Evolutionary conservation across 1,140 invertebrate genomes (phyloP).

Genomic region (Melipona quadrifasciata): DNA sequence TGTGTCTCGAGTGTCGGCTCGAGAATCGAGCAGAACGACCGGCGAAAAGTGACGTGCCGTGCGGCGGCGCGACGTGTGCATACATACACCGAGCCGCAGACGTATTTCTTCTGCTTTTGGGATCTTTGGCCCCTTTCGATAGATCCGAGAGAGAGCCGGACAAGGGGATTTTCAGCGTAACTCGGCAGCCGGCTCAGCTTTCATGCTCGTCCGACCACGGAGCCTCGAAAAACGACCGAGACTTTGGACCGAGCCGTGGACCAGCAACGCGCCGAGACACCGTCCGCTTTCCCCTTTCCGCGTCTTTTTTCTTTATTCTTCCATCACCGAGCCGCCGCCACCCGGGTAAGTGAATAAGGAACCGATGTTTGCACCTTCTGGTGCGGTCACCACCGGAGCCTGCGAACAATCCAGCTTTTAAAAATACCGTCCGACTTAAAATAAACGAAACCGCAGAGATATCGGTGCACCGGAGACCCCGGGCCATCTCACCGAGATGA

Average conservation of each 20-base stretch:
- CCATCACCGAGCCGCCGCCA: background rate
- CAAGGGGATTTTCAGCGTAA: conserved; percentile 46
- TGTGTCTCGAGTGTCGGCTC: conserved; percentile 52
- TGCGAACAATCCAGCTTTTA: conserved; percentile 31
- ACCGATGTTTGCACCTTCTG: conserved; percentile 54
- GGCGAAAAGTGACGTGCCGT: conserved; percentile 43
- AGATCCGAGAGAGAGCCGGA: background rate
- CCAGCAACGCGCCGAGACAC: background rate
- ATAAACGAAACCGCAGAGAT: conserved; percentile 45
- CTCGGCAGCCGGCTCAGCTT: conserved; percentile 59
- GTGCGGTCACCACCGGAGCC: conserved; percentile 20
- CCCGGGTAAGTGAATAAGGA: conserved; percentile 45
- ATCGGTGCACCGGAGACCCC: background rate
- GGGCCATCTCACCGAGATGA: background rate
- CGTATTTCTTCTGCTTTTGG: conserved; percentile 27
- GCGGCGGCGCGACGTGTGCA: conserved; percentile 22
- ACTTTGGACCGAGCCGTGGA: background rate
- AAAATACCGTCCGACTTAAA: conserved; percentile 43
- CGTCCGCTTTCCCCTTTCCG: conserved; percentile 15
- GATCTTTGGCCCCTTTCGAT: conserved; percentile 18
- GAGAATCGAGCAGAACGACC: conserved; percentile 7
- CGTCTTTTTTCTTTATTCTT: conserved; percentile 18
- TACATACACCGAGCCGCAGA: conserved; percentile 15
- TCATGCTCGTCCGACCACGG: conserved; percentile 49
- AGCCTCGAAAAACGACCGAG: conserved; percentile 46